These are phyloP conservation scores for Actinostola sp. DNA, from an alignment of 92 coral and sea anemone species.

Conservation along the genomic window DNA sequence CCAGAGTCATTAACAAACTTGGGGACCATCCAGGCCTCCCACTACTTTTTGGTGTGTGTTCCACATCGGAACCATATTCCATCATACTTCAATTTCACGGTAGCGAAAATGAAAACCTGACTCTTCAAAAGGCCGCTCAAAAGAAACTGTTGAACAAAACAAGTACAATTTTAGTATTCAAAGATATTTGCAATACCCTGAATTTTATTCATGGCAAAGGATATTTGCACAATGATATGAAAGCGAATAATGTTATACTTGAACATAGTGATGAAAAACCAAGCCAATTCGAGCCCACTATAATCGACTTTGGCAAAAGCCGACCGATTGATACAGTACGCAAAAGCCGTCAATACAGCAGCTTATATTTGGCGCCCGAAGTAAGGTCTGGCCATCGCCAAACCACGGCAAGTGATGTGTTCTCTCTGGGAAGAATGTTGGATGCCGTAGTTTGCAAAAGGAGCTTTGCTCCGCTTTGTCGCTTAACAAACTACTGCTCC, in stretches of 20 bases:
- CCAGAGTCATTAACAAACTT: constrained; percentile 14
- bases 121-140: constrained; percentile 27
- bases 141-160: constrained; percentile 21
- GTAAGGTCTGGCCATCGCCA: constrained; percentile 15
- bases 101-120: constrained; percentile 18
- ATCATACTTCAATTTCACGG: constrained; percentile 43
- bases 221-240: constrained; percentile 38
- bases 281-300: constrained; percentile 9
- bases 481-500: constrained; percentile 12
- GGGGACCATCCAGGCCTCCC: constrained; percentile 37
- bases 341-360: neutral
- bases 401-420: constrained; percentile 30
- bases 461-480: neutral
- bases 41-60: constrained; percentile 27
- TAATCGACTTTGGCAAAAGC: constrained; percentile 48
- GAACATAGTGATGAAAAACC: constrained; percentile 8
- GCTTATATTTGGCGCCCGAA: constrained; percentile 44
- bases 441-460: constrained; percentile 11
- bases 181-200: constrained; percentile 17
- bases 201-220: constrained; percentile 32
- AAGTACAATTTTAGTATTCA: neutral
- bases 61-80: constrained; percentile 22
- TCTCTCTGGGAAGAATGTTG: constrained; percentile 34
- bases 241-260: constrained; percentile 43
- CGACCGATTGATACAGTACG: neutral